These are phyloP conservation scores for Brachionus rubens DNA, from an alignment of 1,140 invertebrate species.

Conservation along the genomic window DNA sequence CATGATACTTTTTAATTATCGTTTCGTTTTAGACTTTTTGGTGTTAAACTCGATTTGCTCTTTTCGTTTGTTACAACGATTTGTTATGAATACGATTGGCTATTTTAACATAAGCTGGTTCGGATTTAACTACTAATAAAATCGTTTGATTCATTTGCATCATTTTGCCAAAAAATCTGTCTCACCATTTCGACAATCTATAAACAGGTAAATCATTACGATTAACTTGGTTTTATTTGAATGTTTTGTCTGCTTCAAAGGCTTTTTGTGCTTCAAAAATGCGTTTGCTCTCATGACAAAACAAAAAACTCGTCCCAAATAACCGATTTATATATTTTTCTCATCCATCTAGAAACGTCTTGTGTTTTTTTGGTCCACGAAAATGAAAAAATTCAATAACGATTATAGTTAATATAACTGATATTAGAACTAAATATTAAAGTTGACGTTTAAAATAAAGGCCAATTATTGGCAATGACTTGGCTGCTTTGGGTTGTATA, in stretches of 20 bases:
- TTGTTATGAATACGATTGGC: no score
- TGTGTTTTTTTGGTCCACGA: constrained; percentile 43
- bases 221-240: not conserved
- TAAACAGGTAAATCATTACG: not conserved
- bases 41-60: no score
- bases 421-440: constrained; percentile 44
- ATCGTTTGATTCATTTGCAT: not conserved
- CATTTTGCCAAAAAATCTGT: no score
- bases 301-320: constrained; percentile 33
- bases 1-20: no score
- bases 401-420: constrained; percentile 36
- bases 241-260: not conserved
- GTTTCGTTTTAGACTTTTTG: no score
- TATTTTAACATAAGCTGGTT: constrained; percentile 13
- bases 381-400: constrained; percentile 45
- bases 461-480: constrained; percentile 36
- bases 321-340: constrained; percentile 30
- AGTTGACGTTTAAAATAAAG: constrained; percentile 46
- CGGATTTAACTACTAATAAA: not conserved
- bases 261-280: not conserved
- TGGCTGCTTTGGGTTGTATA: constrained; percentile 44
- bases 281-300: constrained; percentile 18
- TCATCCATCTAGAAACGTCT: constrained; percentile 20
- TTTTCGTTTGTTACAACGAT: no score
- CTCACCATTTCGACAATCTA: no score